Evolutionary conservation across 92 coral and sea anemone genomes (phyloP).

Genomic region (Pocillopora grandis): DNA sequence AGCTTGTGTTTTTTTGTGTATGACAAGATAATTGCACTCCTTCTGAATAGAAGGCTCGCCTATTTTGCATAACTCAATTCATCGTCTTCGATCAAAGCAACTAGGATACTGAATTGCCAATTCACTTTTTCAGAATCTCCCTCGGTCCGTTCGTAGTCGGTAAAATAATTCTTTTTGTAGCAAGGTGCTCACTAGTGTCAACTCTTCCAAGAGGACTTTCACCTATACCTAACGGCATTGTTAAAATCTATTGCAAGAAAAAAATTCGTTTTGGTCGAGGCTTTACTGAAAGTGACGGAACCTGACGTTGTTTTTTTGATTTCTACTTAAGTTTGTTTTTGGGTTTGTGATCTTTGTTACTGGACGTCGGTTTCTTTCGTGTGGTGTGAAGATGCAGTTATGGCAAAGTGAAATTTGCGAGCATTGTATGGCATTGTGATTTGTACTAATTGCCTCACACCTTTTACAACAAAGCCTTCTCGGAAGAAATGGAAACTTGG

Average conservation of each 20-base stretch:
- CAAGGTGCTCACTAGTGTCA: background rate
- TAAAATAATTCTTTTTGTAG: background rate
- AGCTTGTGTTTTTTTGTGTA: slow-evolving; percentile 42
- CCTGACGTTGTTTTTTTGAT: background rate
- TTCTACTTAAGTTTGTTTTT: background rate
- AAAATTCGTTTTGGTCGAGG: background rate
- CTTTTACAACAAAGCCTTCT: slow-evolving; percentile 55
- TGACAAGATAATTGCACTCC: slow-evolving; percentile 39
- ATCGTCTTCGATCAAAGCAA: slow-evolving; percentile 15
- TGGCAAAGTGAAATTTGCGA: slow-evolving; percentile 49
- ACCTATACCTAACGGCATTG: background rate
- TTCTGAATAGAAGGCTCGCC: slow-evolving; percentile 37
- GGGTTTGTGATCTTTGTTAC: background rate
- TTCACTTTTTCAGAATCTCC: slow-evolving; percentile 17
- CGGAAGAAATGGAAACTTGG: slow-evolving; percentile 13
- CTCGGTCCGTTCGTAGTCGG: background rate
- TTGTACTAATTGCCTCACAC: slow-evolving; percentile 56
- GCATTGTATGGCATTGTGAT: slow-evolving; percentile 42
- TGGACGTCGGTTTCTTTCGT: background rate
- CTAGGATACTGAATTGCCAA: slow-evolving; percentile 8
- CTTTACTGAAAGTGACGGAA: background rate
- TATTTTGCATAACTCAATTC: slow-evolving; percentile 45
- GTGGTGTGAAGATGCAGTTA: slow-evolving; percentile 8
- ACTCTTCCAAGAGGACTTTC: background rate
- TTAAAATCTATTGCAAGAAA: background rate